Conservation (phyloP, 2,888 invertebrate species). For the Leucophora obtusa region DNA sequence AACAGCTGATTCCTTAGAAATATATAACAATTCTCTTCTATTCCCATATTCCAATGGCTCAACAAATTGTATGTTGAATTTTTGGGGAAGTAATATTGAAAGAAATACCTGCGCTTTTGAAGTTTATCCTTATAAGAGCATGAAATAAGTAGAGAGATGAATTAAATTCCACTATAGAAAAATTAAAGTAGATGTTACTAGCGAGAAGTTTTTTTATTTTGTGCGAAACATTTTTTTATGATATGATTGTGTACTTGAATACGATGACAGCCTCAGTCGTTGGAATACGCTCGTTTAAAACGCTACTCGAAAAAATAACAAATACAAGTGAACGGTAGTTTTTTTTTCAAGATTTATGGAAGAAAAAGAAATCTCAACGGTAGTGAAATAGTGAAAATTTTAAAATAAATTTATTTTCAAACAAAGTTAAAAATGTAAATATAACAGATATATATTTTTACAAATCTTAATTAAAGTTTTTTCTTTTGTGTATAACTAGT, state of each 20-base stretch:
- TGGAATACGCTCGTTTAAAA: constrained; percentile 75
- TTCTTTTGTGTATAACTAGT: not conserved
- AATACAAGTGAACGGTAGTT: constrained; percentile 38
- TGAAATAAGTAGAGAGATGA: constrained; percentile 6
- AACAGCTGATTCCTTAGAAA: constrained; percentile 53
- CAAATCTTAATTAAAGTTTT: not conserved
- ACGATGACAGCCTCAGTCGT: constrained; percentile 72
- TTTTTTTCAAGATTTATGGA: not conserved
- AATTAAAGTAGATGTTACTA: constrained; percentile 1
- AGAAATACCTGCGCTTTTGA: constrained; percentile 27
- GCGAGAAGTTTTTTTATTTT: constrained; percentile 4
- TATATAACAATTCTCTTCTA: constrained; percentile 15
- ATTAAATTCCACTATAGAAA: constrained; percentile 15
- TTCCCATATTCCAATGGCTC: constrained; percentile 39
- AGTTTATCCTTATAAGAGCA: not conserved
- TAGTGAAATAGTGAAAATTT: not conserved
- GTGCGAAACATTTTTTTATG: constrained; percentile 11
- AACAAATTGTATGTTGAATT: constrained; percentile 27
- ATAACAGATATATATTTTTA: too few species aligned
- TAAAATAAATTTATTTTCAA: constrained; percentile 25
- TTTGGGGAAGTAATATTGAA: not conserved
- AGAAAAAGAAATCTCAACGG: constrained; percentile 1
- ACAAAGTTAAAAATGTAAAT: constrained; percentile 7
- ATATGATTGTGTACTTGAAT: constrained; percentile 55
- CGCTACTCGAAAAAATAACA: constrained; percentile 65